Evolutionary conservation across 2,888 invertebrate genomes (phyloP).

Genomic region (Zygothrica quintamaculata): DNA sequence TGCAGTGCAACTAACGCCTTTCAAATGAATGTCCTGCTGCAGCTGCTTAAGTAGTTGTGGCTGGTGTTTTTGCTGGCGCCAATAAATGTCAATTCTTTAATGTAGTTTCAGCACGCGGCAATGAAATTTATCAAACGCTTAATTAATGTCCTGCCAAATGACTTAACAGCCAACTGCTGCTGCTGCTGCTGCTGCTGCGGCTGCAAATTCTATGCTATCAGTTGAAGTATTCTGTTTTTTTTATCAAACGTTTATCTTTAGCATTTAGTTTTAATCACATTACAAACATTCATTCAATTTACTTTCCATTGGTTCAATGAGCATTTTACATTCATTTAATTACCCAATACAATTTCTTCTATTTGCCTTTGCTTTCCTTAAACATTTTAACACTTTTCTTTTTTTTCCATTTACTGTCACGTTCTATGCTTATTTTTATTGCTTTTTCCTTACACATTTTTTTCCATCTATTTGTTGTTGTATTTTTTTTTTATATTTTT

Average conservation of each 20-base stretch:
- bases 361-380: conserved; percentile 54
- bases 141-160: conserved; percentile 60
- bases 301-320: conserved; percentile 24
- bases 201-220: conserved; percentile 14
- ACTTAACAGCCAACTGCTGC: too few relatives aligned
- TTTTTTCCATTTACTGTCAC: conserved; percentile 56
- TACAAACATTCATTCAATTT: conserved; percentile 26
- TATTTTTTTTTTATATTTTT: conserved; percentile 6
- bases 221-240: neutral
- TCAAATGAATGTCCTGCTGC: conserved; percentile 39
- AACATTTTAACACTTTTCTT: conserved; percentile 64
- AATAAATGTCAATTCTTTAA: conserved; percentile 73
- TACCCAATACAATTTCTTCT: conserved; percentile 55
- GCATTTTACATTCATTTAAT: conserved; percentile 60
- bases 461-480: too few relatives aligned
- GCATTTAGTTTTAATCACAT: conserved; percentile 2
- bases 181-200: too few relatives aligned
- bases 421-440: conserved; percentile 74
- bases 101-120: conserved; percentile 66
- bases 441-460: conserved; percentile 40
- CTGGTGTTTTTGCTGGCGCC: conserved; percentile 39
- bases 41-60: conserved; percentile 58
- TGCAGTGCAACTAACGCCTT: conserved; percentile 23
- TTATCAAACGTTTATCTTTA: neutral
- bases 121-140: conserved; percentile 72